A percentile compares a stretch with the other conserved stretches of the same genome.
These are phyloP conservation scores for Diglossa cyanea DNA, from an alignment of 2,797 vertebrate genomes.

Conservation along the genomic window DNA sequence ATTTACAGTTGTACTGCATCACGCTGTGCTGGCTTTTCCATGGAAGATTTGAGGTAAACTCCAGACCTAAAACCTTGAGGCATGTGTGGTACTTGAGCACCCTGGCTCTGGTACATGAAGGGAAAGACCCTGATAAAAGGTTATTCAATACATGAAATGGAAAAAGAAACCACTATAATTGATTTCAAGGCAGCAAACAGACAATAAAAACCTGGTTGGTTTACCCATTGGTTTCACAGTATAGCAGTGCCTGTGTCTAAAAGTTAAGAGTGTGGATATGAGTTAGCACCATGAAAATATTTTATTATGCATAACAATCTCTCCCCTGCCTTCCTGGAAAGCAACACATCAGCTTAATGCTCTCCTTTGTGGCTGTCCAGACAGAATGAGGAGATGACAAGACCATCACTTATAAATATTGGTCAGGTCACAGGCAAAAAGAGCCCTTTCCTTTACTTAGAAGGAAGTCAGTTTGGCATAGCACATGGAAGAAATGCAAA, in stretches of 20 bases:
- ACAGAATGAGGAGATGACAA: background rate
- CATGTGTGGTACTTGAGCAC: background rate
- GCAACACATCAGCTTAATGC: background rate
- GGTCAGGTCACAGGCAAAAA: background rate
- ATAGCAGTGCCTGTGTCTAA: background rate
- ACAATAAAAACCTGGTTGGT: background rate
- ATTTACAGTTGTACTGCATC: background rate
- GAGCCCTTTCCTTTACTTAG: background rate
- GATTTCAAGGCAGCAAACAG: background rate
- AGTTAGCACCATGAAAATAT: background rate
- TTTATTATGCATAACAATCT: background rate
- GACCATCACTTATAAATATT: background rate
- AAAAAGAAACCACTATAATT: background rate
- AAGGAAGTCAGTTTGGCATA: background rate
- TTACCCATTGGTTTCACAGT: background rate
- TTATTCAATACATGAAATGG: background rate
- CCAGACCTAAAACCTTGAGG: background rate
- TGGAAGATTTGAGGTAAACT: background rate
- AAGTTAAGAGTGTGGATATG: background rate
- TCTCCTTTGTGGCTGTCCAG: background rate
- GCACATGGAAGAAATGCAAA: background rate
- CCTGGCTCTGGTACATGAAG: background rate
- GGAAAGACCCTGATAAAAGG: fast-evolving
- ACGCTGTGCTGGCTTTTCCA: background rate
- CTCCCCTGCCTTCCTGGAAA: background rate